Percentiles rank a stretch among this genome's conserved stretches.
phyloP scores from a whole-genome alignment of 1,140 invertebrate genomes.

The Cherax quadricarinatus region DNA sequence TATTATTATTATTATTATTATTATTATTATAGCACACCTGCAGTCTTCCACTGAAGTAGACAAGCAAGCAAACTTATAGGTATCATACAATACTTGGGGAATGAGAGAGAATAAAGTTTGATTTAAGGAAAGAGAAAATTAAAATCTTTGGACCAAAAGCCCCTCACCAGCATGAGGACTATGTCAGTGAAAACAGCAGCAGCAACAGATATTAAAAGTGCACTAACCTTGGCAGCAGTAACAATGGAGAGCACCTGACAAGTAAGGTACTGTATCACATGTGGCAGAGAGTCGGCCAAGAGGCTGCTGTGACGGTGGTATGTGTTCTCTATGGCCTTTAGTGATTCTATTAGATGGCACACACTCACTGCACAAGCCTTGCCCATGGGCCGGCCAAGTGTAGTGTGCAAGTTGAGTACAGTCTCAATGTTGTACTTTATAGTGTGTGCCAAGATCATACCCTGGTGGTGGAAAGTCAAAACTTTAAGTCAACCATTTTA shows the following conservation, averaged over 20 bases:
- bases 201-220: too few relatives aligned
- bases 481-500: too few relatives aligned
- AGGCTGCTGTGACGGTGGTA: slow-evolving; percentile 55
- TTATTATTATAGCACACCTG: too few relatives aligned
- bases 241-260: slow-evolving; percentile 58
- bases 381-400: slow-evolving; percentile 85
- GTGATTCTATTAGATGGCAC: slow-evolving; percentile 88
- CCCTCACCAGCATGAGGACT: too few relatives aligned
- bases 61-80: too few relatives aligned
- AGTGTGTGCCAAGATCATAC: slow-evolving; percentile 56
- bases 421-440: slow-evolving; percentile 59
- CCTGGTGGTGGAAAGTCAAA: slow-evolving; percentile 8
- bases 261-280: slow-evolving; percentile 56
- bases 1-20: too few relatives aligned
- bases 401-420: slow-evolving; percentile 89
- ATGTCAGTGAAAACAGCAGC: too few relatives aligned
- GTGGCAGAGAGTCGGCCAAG: slow-evolving; percentile 50
- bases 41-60: too few relatives aligned
- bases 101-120: too few relatives aligned
- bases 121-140: too few relatives aligned
- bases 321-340: slow-evolving; percentile 81
- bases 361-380: slow-evolving; percentile 86
- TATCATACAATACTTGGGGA: too few relatives aligned
- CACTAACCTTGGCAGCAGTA: slow-evolving; percentile 37
- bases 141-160: too few relatives aligned